Conservation (phyloP, 2,797 vertebrate genomes). For the Cheirogaleus major region DNA sequence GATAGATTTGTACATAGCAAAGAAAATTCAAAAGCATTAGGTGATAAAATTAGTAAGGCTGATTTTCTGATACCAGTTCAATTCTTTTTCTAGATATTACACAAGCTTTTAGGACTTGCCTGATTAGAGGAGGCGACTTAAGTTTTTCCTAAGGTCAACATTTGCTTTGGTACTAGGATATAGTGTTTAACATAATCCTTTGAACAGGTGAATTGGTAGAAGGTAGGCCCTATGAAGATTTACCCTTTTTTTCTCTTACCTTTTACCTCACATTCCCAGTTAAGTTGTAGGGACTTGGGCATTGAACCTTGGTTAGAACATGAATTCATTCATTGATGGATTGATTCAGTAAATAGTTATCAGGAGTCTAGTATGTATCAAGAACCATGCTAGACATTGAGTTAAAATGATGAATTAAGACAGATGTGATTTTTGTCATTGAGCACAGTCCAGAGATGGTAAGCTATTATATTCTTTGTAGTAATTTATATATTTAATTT, state of each 20-base stretch:
- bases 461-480: not conserved
- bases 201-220: conserved; percentile 6
- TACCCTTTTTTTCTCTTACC: not conserved
- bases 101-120: not conserved
- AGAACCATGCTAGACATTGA: not conserved
- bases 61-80: not conserved
- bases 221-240: not conserved
- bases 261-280: not conserved
- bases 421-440: not conserved
- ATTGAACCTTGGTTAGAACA: not conserved
- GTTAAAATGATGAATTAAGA: conserved; percentile 21
- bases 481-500: conserved; percentile 35
- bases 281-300: not conserved
- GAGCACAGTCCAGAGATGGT: not conserved
- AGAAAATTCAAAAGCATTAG: conserved; percentile 40
- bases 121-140: not conserved
- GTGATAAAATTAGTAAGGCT: conserved; percentile 4
- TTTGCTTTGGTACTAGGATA: not conserved
- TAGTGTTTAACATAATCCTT: not conserved
- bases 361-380: not conserved
- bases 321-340: not conserved
- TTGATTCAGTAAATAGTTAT: not conserved
- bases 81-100: conserved; percentile 20
- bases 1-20: not conserved
- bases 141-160: not conserved